Conservation (phyloP, 2,113 vertebrate species). For the Cyphomyrus plagiostoma region DNA sequence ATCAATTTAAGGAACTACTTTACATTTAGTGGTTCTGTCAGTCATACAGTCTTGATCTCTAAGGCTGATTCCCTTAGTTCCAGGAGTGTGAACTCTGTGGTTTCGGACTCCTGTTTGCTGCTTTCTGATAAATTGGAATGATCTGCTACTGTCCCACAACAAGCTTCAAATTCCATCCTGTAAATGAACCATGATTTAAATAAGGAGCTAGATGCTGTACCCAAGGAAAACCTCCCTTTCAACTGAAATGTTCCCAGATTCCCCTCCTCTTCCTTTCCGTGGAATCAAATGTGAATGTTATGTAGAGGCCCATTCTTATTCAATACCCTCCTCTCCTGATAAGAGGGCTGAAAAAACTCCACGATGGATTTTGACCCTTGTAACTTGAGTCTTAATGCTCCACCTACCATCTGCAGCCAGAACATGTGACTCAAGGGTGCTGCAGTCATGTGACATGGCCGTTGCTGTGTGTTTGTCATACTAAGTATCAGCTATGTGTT, state of each 20-base stretch:
- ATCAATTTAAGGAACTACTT: not conserved
- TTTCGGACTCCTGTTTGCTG: not conserved
- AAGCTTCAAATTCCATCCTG: constrained; percentile 17
- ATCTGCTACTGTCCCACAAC: not conserved
- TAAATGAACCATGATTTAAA: constrained; percentile 13
- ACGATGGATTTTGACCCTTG: not conserved
- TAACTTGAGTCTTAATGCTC: not conserved
- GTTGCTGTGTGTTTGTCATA: not conserved
- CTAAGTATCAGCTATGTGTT: not conserved
- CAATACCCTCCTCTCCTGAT: not conserved
- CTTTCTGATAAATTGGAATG: not conserved
- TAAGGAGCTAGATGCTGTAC: not conserved
- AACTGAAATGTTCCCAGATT: not conserved
- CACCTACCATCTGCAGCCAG: not conserved
- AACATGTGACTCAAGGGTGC: not conserved
- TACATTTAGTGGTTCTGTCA: not conserved
- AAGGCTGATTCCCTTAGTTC: not conserved
- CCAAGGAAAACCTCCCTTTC: not conserved
- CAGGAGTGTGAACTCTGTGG: not conserved
- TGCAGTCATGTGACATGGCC: not conserved
- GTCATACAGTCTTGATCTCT: not conserved
- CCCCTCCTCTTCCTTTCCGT: not conserved
- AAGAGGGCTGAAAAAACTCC: not conserved
- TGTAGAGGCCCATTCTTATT: constrained; percentile 13
- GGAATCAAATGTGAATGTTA: constrained; percentile 4